phyloP scores from a whole-genome alignment of 2,888 invertebrate genomes.

The Tetrapedia diversipes region DNA sequence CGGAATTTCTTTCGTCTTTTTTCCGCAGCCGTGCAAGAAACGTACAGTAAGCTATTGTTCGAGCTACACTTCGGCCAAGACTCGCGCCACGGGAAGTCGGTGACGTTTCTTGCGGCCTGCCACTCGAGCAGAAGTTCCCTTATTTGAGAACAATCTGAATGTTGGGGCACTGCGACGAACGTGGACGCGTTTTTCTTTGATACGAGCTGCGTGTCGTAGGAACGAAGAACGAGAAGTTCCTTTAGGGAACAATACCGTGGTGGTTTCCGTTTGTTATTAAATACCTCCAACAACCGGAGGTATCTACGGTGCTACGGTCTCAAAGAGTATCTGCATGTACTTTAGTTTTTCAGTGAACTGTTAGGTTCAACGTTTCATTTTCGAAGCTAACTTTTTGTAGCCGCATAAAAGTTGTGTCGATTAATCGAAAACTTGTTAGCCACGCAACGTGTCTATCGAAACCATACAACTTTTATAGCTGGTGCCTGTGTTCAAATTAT shows the following conservation, averaged over 20 bases:
- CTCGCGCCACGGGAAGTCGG: slow-evolving; percentile 34
- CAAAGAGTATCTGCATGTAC: no score
- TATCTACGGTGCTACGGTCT: no score
- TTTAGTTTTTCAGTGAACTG: no score
- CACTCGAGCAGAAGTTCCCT: slow-evolving; percentile 24
- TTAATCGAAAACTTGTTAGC: no score
- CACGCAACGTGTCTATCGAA: no score
- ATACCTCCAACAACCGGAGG: no score
- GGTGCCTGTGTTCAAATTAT: not conserved
- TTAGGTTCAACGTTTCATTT: no score
- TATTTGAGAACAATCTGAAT: slow-evolving; percentile 30
- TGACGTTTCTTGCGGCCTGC: slow-evolving; percentile 39
- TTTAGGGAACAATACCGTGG: not conserved
- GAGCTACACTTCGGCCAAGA: slow-evolving; percentile 12
- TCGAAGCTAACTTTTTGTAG: no score
- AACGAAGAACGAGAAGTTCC: no score
- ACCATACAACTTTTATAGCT: no score
- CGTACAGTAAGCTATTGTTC: slow-evolving; percentile 59
- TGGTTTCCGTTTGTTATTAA: no score
- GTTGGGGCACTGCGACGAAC: not conserved
- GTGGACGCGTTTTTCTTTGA: not conserved
- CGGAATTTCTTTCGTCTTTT: slow-evolving; percentile 59
- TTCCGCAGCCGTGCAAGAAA: slow-evolving; percentile 45
- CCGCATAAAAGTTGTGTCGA: no score
- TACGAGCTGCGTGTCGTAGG: not conserved